phyloP scores from a whole-genome alignment of 2,797 vertebrate species.

The Pangasius krempfi region DNA sequence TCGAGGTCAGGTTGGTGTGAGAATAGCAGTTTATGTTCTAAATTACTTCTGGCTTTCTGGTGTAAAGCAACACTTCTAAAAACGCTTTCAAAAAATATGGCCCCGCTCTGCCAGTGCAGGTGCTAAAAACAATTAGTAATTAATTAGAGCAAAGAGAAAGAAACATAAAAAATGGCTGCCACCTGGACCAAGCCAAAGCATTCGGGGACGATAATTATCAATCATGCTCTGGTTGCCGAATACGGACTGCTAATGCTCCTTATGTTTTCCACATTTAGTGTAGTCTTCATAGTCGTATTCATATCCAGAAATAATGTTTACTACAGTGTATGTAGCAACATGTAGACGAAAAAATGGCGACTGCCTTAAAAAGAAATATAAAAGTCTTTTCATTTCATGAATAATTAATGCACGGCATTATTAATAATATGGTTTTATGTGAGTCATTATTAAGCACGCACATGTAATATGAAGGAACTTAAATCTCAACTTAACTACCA shows the following conservation, averaged over 20 bases:
- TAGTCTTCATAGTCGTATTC: constrained; percentile 11
- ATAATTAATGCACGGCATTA: neutral
- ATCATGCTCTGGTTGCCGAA: constrained; percentile 69
- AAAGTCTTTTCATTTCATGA: neutral
- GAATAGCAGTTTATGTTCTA: constrained; percentile 29
- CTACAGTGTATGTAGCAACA: neutral
- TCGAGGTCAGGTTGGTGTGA: constrained; percentile 27
- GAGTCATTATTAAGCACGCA: neutral
- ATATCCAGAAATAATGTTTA: constrained; percentile 33
- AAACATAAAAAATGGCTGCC: constrained; percentile 75
- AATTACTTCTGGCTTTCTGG: constrained; percentile 28
- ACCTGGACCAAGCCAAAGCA: constrained; percentile 75
- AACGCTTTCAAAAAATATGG: constrained; percentile 59
- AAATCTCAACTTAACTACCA: constrained; percentile 9
- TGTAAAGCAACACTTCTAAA: constrained; percentile 49
- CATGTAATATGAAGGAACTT: neutral
- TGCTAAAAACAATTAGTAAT: constrained; percentile 81
- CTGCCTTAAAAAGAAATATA: constrained; percentile 6
- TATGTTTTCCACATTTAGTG: constrained; percentile 34
- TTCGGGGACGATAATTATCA: constrained; percentile 75
- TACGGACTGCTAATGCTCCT: constrained; percentile 30
- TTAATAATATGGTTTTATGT: neutral
- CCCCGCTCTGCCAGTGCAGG: constrained; percentile 70
- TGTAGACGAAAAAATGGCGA: neutral
- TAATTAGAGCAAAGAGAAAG: constrained; percentile 71